Percentiles rank a stretch among this genome's conserved stretches.
Conservation (phyloP, 2,797 vertebrate genomes). For the Ptychobarbus kaznakovi region DNA sequence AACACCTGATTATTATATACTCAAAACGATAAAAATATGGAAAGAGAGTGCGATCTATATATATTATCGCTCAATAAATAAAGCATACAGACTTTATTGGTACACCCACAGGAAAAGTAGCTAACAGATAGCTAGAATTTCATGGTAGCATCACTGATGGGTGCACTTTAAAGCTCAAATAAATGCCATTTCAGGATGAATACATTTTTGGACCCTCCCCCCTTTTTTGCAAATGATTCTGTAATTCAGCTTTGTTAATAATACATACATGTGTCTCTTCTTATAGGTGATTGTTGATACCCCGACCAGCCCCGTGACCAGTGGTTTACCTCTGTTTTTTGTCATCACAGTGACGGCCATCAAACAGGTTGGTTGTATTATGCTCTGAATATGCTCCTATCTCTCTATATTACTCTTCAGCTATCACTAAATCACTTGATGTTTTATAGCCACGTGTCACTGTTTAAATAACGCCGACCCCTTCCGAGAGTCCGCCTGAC, state of each 20-base stretch:
- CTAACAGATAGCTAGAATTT: neutral
- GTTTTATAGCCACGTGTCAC: constrained; percentile 29
- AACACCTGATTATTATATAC: no score
- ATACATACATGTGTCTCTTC: neutral
- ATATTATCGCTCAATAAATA: no score
- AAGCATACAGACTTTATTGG: no score
- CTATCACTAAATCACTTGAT: neutral
- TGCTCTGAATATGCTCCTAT: neutral
- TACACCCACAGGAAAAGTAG: neutral
- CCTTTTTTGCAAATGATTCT: neutral
- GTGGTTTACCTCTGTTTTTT: constrained; percentile 97
- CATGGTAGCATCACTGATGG: no score
- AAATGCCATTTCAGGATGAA: neutral
- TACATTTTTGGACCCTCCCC: neutral
- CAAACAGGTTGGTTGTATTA: constrained; percentile 88
- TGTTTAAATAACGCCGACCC: constrained; percentile 20
- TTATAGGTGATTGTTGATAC: constrained; percentile 96
- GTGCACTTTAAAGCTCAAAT: neutral
- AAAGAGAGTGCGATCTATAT: no score
- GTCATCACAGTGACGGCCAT: constrained; percentile 98
- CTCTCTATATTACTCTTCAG: neutral
- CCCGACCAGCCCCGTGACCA: constrained; percentile 98
- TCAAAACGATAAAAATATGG: no score
- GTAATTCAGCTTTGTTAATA: neutral
- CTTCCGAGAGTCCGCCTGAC: constrained; percentile 51